phyloP scores from a whole-genome alignment of 2,113 vertebrate species.

The Chaetorhynchus papuensis region DNA sequence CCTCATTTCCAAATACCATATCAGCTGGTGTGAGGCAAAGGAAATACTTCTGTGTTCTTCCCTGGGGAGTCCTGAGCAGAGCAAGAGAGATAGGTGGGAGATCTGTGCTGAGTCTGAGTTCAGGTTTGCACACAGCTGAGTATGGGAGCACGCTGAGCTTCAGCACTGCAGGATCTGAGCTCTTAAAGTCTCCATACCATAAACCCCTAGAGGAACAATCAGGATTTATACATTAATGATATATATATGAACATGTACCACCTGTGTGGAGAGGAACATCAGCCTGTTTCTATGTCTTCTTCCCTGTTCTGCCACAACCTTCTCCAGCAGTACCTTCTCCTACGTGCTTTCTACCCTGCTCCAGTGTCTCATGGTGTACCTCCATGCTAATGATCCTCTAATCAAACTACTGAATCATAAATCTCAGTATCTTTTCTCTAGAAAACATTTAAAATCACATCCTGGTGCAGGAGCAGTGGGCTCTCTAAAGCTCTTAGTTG shows the following conservation, averaged over 20 bases:
- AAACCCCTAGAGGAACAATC: neutral
- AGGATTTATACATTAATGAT: neutral
- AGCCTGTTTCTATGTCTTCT: neutral
- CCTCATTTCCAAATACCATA: neutral
- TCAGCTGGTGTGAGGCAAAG: neutral
- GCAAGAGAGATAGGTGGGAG: neutral
- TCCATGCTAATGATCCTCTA: neutral
- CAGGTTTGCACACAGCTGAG: neutral
- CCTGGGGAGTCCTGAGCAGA: neutral
- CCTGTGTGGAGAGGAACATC: neutral
- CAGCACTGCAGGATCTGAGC: neutral
- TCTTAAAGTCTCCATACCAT: neutral
- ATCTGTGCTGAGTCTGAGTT: neutral
- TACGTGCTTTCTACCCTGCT: rapidly evolving
- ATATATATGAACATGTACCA: neutral
- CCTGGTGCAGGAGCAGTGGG: neutral
- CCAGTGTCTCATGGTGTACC: neutral
- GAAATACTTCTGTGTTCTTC: neutral
- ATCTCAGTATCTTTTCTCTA: neutral
- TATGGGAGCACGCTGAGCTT: neutral
- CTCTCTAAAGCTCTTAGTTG: neutral
- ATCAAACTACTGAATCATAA: neutral
- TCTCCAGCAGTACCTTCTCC: neutral
- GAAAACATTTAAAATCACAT: neutral
- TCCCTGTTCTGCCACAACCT: neutral